Evolutionary conservation across 2,797 vertebrate species (phyloP).

Genomic region (Darevskia mixta): DNA sequence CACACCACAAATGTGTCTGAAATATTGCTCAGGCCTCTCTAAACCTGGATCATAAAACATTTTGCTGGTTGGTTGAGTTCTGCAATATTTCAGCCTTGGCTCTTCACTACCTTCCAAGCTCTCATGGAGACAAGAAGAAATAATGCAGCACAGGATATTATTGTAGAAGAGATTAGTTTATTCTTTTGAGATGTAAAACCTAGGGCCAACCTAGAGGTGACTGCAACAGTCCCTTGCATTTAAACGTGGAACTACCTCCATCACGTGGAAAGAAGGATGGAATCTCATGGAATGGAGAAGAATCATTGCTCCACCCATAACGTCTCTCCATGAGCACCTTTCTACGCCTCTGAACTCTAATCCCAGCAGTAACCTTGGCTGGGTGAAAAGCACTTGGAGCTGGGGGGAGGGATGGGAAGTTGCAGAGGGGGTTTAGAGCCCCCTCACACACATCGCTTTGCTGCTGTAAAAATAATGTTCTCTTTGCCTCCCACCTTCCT

Average conservation of each 20-base stretch:
- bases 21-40: background rate
- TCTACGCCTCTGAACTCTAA: no score
- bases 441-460: background rate
- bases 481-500: no score
- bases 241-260: background rate
- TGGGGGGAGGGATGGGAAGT: background rate
- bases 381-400: background rate
- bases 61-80: background rate
- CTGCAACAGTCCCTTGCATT: background rate
- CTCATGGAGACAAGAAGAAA: background rate
- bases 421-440: background rate
- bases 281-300: no score
- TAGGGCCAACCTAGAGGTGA: background rate
- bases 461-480: background rate
- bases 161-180: background rate
- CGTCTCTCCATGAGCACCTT: background rate
- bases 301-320: background rate
- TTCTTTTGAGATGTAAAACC: constrained; percentile 45
- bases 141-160: background rate
- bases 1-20: background rate
- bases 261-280: background rate
- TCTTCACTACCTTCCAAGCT: background rate
- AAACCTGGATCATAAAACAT: background rate
- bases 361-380: background rate
- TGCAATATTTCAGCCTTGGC: background rate